Evolutionary conservation across 2,888 invertebrate genomes (phyloP), one percentile per base, ranked within the genome.

Genomic region (Erebia palarica): DNA sequence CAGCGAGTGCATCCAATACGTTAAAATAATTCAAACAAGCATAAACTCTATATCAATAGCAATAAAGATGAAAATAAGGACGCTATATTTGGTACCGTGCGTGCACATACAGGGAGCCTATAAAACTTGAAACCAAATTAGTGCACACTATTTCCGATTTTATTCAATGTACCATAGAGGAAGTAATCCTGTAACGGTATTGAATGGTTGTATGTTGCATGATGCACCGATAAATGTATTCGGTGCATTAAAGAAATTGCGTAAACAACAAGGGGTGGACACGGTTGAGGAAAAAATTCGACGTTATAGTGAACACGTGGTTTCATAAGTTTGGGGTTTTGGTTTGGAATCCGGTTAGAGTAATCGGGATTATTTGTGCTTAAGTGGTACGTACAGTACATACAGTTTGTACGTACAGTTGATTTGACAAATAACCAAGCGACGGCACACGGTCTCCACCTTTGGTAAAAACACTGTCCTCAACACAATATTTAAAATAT

Each of bases 21-120:
- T 82, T 83, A 82, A 77, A 78, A 76, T 79, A 81, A 81, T 83
- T 82, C 49, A 59, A 16, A 27, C 68, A 27, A 73, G 60, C 21
- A 61, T 69, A 58, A 0, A 11, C 36, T 18, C n/a, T 61, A 49
- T n/a, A 0, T 0, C 5, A 0, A 16, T 13, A 3, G 0, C 1
- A 8, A 61, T 16, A 70, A 61, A 60, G 53, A 18, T 55, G 21
- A 70, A 11, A 66, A 70, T 66, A 44, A 4, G 1, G 11, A 16
- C 47, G 18, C 18, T 8, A 27, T 60, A 21, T 65, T 44, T 65
- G 53, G 11, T 53, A 14, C 14, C 14, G 11, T 64, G 44, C 57
- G 51, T 18, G 9, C 10, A 36, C 47, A 51, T 51, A 59, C 49
- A 51, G 14, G 3, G 21, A 14, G 36, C 16, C 16, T 49, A 7